Conservation (phyloP, 1,140 invertebrate species). For the Penaeus indicus region DNA sequence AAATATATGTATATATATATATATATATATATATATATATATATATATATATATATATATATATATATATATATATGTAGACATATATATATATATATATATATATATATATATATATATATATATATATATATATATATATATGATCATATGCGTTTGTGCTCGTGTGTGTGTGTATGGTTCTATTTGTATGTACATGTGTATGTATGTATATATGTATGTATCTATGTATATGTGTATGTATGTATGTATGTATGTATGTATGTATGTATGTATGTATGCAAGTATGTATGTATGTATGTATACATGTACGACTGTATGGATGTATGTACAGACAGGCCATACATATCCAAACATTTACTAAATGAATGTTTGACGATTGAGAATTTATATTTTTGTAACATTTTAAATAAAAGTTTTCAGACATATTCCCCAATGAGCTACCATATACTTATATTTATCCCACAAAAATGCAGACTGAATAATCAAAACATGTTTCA, state of each 20-base stretch:
- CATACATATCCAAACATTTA: neutral
- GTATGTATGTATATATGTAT: constrained; percentile 3
- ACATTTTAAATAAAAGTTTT: neutral
- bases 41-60: neutral
- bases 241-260: neutral
- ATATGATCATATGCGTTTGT: no score
- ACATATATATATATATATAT: no score
- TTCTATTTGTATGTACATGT: no score
- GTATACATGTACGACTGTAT: neutral
- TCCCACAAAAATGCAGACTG: no score
- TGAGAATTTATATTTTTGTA: neutral
- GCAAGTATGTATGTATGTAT: neutral
- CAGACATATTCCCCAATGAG: no score
- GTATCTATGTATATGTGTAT: neutral
- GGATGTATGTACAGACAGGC: no score
- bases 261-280: neutral
- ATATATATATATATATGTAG: no score
- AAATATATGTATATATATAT: constrained; percentile 7
- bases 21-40: constrained; percentile 17
- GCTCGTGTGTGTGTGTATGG: no score
- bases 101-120: no score
- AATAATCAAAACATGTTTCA: no score
- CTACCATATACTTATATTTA: no score
- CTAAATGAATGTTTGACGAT: neutral
- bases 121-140: no score